Evolutionary conservation across 1,140 invertebrate genomes (phyloP).

Genomic region (Pseudomyrmex dendroicus): DNA sequence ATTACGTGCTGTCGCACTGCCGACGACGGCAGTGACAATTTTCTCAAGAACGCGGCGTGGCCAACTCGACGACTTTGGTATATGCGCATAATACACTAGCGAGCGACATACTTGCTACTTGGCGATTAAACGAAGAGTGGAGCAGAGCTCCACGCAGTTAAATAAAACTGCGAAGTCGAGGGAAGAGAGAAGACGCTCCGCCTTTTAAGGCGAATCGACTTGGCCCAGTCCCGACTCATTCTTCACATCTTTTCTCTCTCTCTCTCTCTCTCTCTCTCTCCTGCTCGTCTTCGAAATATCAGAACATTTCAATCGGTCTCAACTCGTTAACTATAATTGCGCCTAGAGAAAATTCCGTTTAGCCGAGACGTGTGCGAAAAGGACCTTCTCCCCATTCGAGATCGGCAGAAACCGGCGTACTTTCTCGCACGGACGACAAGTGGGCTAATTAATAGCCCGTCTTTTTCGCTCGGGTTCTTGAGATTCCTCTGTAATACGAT

Average conservation of each 20-base stretch:
- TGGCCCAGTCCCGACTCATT: slow-evolving; percentile 29
- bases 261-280: background rate
- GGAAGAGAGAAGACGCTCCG: slow-evolving; percentile 57
- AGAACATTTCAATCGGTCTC: slow-evolving; percentile 9
- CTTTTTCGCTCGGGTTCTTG: slow-evolving; percentile 55
- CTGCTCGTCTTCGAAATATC: slow-evolving; percentile 23
- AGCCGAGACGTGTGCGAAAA: background rate
- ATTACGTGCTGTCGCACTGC: background rate
- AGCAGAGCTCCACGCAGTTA: slow-evolving; percentile 46
- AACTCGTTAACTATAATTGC: slow-evolving; percentile 36
- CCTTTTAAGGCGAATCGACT: slow-evolving; percentile 67
- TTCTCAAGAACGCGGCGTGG: slow-evolving; percentile 62
- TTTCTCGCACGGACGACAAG: slow-evolving; percentile 52
- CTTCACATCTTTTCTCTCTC: background rate
- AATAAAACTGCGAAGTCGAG: slow-evolving; percentile 58
- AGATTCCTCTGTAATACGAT: slow-evolving; percentile 56
- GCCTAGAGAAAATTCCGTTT: slow-evolving; percentile 12
- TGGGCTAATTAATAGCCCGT: slow-evolving; percentile 54
- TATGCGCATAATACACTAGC: slow-evolving; percentile 45
- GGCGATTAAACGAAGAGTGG: slow-evolving; percentile 47
- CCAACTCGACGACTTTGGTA: slow-evolving; percentile 46
- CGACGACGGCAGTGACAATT: slow-evolving; percentile 50
- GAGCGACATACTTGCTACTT: slow-evolving; percentile 39
- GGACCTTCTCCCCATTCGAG: background rate
- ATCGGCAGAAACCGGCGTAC: slow-evolving; percentile 44